These are phyloP conservation scores for Leptodactylus fuscus DNA, from an alignment of 2,113 vertebrate genomes.

Conservation along the genomic window DNA sequence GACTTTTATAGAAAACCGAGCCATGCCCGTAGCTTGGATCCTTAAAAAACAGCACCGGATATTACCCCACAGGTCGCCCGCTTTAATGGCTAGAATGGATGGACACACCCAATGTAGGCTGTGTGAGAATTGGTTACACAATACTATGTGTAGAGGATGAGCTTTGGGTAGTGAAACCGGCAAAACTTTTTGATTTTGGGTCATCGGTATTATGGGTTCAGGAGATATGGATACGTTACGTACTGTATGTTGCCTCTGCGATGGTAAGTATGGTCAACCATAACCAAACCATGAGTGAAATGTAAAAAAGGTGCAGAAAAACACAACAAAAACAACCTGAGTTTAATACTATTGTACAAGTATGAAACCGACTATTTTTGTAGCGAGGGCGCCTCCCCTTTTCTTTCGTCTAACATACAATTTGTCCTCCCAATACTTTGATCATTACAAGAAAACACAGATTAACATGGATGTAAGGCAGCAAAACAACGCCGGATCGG, in stretches of 20 bases:
- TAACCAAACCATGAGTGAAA: background rate
- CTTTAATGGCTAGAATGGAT: no score
- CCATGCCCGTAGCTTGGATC: background rate
- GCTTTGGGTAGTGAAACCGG: background rate
- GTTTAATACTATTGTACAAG: no score
- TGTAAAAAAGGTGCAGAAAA: background rate
- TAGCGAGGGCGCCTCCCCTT: background rate
- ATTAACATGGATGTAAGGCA: slow-evolving; percentile 26
- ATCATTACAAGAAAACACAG: background rate
- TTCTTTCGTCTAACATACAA: background rate
- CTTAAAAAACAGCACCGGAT: no score
- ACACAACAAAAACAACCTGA: background rate
- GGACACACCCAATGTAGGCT: no score
- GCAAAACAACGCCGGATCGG: background rate
- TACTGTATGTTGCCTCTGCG: background rate
- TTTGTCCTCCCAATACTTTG: background rate
- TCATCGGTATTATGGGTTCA: background rate
- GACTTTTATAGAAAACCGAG: background rate
- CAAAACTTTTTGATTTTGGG: background rate
- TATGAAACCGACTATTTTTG: no score
- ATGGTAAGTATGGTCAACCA: background rate
- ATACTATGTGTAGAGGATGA: background rate
- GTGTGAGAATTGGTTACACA: background rate
- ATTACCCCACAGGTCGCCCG: no score
- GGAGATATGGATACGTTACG: background rate